Evolutionary conservation across 2,113 vertebrate genomes (phyloP).

Genomic region (Oryzias javanicus): DNA sequence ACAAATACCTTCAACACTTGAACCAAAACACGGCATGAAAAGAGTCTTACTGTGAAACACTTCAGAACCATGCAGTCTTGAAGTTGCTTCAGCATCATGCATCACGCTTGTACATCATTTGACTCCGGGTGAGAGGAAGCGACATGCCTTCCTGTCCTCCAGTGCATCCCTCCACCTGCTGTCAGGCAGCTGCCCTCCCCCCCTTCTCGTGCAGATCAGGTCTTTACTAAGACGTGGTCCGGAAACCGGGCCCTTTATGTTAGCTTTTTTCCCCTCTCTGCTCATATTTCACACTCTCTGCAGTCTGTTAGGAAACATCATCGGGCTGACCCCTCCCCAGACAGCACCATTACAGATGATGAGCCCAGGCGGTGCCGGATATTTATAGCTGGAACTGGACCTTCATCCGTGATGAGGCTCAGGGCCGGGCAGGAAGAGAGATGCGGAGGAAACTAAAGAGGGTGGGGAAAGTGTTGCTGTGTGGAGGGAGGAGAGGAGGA

Average conservation of each 20-base stretch:
- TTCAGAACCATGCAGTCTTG: no score
- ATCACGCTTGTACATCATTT: no score
- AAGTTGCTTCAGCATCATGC: no score
- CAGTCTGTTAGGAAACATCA: conserved; percentile 55
- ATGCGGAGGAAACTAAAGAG: conserved; percentile 9
- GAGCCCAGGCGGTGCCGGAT: conserved; percentile 34
- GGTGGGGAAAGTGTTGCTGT: conserved; percentile 7
- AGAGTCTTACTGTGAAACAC: no score
- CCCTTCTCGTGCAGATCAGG: no score
- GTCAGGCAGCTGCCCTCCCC: no score
- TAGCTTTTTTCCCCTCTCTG: background rate
- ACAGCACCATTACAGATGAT: conserved; percentile 30
- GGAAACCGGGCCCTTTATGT: background rate
- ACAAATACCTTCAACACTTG: no score
- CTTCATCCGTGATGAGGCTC: conserved; percentile 27
- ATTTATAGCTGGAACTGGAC: conserved; percentile 62
- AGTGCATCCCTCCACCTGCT: no score
- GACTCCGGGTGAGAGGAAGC: no score
- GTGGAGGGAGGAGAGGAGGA: conserved; percentile 7
- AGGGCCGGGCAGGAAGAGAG: conserved; percentile 31
- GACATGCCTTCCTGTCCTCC: no score
- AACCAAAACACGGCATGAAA: background rate
- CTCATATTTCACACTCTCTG: conserved; percentile 38
- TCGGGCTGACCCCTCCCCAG: conserved; percentile 15
- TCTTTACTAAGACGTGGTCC: conserved; percentile 10